These are phyloP conservation scores for Chloroceryle amazona DNA, from an alignment of 2,797 vertebrate species.

Conservation along the genomic window DNA sequence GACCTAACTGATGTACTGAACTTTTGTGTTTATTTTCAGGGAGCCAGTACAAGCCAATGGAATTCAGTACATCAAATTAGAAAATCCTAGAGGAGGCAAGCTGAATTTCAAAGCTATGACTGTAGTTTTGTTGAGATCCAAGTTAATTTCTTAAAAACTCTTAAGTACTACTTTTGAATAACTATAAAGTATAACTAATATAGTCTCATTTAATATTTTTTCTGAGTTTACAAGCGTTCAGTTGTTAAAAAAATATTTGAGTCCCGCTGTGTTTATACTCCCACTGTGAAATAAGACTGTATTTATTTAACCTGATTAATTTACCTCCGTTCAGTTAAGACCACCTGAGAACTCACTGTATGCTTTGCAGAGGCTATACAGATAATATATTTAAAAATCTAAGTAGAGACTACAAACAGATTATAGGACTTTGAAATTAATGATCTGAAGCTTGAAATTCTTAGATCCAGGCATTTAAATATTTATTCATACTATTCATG, in stretches of 20 bases:
- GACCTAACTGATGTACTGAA: background rate
- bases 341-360: background rate
- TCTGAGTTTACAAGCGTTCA: background rate
- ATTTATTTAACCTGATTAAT: background rate
- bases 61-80: background rate
- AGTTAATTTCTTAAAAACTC: background rate
- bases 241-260: background rate
- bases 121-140: background rate
- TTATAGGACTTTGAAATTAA: constrained; percentile 29
- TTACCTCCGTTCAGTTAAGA: background rate
- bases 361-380: background rate
- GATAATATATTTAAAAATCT: background rate
- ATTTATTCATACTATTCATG: constrained; percentile 51
- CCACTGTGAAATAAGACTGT: background rate
- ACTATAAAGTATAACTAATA: background rate
- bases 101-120: background rate
- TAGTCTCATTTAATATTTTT: background rate
- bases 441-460: constrained; percentile 13
- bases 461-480: constrained; percentile 4
- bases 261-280: background rate
- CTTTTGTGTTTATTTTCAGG: background rate
- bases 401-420: background rate
- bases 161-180: background rate
- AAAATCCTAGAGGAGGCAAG: background rate
- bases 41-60: background rate